Percentiles rank a stretch among this genome's conserved stretches.
Conservation (phyloP, 2,888 invertebrate genomes). For the Rotaria sp. region DNA sequence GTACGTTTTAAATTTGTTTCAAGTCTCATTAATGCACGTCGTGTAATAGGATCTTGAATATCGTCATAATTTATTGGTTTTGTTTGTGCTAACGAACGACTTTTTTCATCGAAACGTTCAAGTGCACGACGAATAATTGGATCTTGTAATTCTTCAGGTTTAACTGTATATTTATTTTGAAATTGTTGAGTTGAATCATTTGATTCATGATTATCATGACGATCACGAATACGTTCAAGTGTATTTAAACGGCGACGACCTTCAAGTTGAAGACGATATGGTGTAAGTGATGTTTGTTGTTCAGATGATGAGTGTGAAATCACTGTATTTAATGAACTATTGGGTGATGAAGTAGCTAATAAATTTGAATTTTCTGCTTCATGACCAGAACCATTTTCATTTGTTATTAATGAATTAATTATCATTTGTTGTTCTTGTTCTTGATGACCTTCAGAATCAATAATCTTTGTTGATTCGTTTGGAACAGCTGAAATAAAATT, state of each 20-base stretch:
- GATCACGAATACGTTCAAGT: not conserved
- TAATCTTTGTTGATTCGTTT: not conserved
- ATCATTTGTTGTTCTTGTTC: not conserved
- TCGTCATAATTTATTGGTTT: slow-evolving; percentile 10
- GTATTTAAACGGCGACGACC: slow-evolving; percentile 22
- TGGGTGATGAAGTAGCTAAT: not conserved
- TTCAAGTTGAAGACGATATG: not conserved
- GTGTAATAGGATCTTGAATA: slow-evolving; percentile 18
- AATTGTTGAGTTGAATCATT: not conserved
- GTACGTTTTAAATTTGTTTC: slow-evolving; percentile 5
- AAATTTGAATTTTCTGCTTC: not conserved
- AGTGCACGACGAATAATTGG: slow-evolving; percentile 28
- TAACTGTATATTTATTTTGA: not conserved
- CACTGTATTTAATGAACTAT: not conserved
- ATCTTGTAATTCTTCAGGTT: slow-evolving; percentile 21
- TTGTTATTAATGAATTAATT: not conserved
- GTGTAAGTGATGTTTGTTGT: not conserved
- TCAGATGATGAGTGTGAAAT: not conserved
- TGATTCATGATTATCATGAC: not conserved
- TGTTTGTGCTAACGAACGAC: slow-evolving; percentile 16
- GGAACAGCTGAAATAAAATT: not conserved
- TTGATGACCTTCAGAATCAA: not conserved
- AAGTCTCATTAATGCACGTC: slow-evolving; percentile 16
- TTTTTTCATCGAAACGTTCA: slow-evolving; percentile 23
- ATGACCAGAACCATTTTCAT: not conserved